A percentile compares a stretch with the other conserved stretches of the same genome.
Conservation (phyloP, 2,888 invertebrate species). For the Pyrrhosoma nymphula region DNA sequence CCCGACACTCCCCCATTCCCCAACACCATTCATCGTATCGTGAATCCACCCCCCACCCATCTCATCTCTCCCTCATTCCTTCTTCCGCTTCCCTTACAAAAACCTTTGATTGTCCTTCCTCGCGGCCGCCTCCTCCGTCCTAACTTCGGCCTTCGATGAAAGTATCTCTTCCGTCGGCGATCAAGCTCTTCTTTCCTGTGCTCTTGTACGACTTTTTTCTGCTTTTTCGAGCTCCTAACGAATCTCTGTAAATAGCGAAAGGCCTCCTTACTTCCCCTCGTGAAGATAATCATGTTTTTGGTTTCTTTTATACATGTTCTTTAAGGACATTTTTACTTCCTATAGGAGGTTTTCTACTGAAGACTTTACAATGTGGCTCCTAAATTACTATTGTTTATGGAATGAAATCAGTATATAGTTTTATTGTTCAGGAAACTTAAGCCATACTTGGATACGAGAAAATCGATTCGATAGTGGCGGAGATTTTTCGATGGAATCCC, state of each 20-base stretch:
- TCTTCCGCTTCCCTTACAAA: neutral
- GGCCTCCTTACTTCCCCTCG: neutral
- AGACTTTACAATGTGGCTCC: no score
- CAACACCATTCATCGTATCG: neutral
- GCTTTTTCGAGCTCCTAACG: neutral
- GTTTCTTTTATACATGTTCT: neutral
- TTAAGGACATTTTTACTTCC: no score
- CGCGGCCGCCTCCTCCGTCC: neutral
- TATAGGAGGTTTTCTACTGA: no score
- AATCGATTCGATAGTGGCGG: no score
- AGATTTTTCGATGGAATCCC: no score
- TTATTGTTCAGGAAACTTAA: no score
- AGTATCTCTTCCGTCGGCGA: neutral
- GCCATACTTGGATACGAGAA: no score
- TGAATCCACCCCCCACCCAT: neutral
- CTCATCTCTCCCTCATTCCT: neutral
- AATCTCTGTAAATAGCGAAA: neutral
- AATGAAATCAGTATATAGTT: no score
- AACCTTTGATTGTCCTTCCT: neutral
- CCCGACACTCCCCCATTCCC: neutral
- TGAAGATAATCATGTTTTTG: neutral
- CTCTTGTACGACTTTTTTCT: neutral
- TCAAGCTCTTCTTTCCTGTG: neutral
- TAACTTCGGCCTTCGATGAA: neutral
- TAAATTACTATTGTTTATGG: no score